phyloP scores from a whole-genome alignment of 2,888 invertebrate genomes.

The Cecidostiba fungosa region DNA sequence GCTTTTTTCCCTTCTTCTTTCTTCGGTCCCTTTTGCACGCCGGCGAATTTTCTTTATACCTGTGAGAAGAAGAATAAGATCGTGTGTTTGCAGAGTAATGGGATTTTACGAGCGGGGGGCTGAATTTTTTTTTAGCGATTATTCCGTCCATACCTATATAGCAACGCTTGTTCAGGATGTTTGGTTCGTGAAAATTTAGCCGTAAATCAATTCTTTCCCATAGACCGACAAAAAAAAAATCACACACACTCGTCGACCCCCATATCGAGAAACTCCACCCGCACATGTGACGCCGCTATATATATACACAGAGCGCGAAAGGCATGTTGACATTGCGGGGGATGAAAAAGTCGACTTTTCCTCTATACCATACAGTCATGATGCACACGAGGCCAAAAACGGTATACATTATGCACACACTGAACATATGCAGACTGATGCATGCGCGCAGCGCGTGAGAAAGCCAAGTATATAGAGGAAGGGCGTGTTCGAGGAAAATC shows the following conservation, averaged over 20 bases:
- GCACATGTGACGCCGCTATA: not conserved
- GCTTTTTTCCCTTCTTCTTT: conserved; percentile 54
- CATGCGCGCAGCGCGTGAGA: conserved; percentile 10
- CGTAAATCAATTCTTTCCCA: not conserved
- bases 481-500: conserved; percentile 61
- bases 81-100: not conserved
- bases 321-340: conserved; percentile 65
- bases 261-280: not conserved
- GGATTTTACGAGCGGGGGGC: conserved; percentile 2
- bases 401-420: conserved; percentile 31
- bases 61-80: not conserved
- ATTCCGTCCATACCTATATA: too few relatives aligned
- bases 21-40: conserved; percentile 46
- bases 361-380: too few relatives aligned
- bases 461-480: too few relatives aligned
- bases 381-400: too few relatives aligned
- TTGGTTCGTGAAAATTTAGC: not conserved
- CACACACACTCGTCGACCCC: not conserved
- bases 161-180: not conserved
- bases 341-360: conserved; percentile 63
- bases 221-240: not conserved
- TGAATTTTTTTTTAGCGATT: not conserved
- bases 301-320: not conserved
- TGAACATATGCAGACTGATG: conserved; percentile 50
- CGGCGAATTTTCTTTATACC: conserved; percentile 31